phyloP scores from a whole-genome alignment of 2,797 vertebrate genomes.

The Meriones psammophilus region DNA sequence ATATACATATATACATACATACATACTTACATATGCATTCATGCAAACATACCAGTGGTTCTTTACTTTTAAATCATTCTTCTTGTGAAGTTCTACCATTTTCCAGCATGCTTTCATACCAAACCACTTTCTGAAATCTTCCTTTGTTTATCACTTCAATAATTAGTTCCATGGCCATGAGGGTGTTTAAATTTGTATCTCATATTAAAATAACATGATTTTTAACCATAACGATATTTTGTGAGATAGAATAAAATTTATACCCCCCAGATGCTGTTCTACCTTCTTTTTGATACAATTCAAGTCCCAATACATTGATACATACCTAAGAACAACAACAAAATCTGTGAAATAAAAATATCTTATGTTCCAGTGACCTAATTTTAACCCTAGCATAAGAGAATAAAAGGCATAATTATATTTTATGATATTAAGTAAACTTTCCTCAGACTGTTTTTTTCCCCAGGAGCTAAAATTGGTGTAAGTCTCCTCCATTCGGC shows the following conservation, averaged over 20 bases:
- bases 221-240: neutral
- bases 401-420: neutral
- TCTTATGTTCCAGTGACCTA: neutral
- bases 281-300: neutral
- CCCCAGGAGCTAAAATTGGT: neutral
- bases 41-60: neutral
- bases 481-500: neutral
- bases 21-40: no score
- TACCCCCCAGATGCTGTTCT: neutral
- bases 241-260: neutral
- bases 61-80: neutral
- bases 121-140: neutral
- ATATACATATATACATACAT: neutral
- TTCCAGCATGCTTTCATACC: neutral
- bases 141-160: neutral
- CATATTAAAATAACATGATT: neutral
- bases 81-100: no score
- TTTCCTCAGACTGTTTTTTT: neutral
- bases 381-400: constrained; percentile 29
- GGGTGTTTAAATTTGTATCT: neutral
- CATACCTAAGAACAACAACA: neutral
- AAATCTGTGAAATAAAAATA: constrained; percentile 26
- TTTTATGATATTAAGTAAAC: constrained; percentile 28
- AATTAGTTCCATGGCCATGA: neutral
- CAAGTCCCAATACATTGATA: neutral